phyloP scores from a whole-genome alignment of 2,888 invertebrate species.

The Argyresthia goedartella region DNA sequence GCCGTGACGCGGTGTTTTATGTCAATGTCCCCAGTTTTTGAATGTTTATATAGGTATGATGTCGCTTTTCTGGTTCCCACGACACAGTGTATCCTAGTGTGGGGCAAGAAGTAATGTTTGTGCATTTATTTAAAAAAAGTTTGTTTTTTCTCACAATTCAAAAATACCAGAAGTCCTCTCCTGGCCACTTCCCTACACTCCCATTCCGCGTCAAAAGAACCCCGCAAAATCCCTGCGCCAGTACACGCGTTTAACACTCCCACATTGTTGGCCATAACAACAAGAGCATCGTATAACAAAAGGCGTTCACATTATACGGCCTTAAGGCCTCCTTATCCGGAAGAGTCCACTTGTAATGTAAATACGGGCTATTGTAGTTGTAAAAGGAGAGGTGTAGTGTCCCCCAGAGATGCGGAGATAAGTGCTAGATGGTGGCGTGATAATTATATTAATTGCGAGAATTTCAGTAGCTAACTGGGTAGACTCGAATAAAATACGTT shows the following conservation, averaged over 20 bases:
- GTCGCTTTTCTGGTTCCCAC: no score
- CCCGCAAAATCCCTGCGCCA: conserved; percentile 1
- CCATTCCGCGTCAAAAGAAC: not conserved
- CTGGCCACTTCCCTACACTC: not conserved
- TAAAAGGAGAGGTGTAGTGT: not conserved
- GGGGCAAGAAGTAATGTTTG: no score
- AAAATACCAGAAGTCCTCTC: not conserved
- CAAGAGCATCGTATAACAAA: conserved; percentile 34
- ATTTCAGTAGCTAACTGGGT: no score
- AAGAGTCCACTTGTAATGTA: conserved; percentile 64
- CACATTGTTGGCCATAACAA: conserved; percentile 4
- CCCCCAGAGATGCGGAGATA: conserved; percentile 1
- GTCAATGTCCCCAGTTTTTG: no score
- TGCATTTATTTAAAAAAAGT: no score
- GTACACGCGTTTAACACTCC: conserved; percentile 6
- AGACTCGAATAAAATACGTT: no score
- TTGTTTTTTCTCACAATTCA: no score
- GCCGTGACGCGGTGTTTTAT: no score
- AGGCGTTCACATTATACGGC: conserved; percentile 55
- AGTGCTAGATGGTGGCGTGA: not conserved
- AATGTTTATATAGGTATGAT: no score
- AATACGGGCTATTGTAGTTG: conserved; percentile 27
- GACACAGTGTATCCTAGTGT: no score
- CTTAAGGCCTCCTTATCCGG: conserved; percentile 54
- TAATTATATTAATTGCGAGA: conserved; percentile 1